phyloP scores from a whole-genome alignment of 2,888 invertebrate genomes.

The Plebejus melissa region DNA sequence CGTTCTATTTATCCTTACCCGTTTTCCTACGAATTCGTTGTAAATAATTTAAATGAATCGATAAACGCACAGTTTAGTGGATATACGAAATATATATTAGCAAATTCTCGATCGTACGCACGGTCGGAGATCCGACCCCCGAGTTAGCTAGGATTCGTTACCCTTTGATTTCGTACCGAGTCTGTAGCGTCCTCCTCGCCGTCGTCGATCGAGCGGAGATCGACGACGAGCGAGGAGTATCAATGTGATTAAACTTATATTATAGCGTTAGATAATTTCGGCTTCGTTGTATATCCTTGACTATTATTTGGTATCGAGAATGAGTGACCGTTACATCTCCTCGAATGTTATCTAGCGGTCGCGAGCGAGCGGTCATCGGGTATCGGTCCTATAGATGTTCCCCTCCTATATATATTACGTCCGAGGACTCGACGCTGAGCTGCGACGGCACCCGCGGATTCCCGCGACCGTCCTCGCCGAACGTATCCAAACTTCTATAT shows the following conservation, averaged over 20 bases:
- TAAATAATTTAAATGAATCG: constrained; percentile 66
- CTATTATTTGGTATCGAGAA: not conserved
- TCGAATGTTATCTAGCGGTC: not conserved
- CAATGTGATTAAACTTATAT: constrained; percentile 20
- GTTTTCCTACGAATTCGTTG: constrained; percentile 57
- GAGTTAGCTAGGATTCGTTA: constrained; percentile 57
- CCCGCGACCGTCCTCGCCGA: constrained; percentile 41
- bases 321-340: not conserved
- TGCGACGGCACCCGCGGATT: constrained; percentile 27
- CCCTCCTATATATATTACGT: constrained; percentile 6
- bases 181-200: not conserved
- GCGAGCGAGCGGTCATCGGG: not conserved
- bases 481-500: constrained; percentile 31
- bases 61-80: constrained; percentile 78
- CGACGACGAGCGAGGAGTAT: constrained; percentile 1
- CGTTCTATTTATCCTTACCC: constrained; percentile 51
- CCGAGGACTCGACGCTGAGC: constrained; percentile 29
- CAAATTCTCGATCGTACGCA: constrained; percentile 67
- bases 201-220: not conserved
- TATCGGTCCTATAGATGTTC: not conserved
- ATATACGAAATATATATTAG: constrained; percentile 67
- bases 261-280: constrained; percentile 15
- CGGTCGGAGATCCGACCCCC: constrained; percentile 61
- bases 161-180: constrained; percentile 50
- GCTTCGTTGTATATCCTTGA: constrained; percentile 6